phyloP scores from a whole-genome alignment of 92 coral and sea anemone species.

The Pocillopora meandrina region DNA sequence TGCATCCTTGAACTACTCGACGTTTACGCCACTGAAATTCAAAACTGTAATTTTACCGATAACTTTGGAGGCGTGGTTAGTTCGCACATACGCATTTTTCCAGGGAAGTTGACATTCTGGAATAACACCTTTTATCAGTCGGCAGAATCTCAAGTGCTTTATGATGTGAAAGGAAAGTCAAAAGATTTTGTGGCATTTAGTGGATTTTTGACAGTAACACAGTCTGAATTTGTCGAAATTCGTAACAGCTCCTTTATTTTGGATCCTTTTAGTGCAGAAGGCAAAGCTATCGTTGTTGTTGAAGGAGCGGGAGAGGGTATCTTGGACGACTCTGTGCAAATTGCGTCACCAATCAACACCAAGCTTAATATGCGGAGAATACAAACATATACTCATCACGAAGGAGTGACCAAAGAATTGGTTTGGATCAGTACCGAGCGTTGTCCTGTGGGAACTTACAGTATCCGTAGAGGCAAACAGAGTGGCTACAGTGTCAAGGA shows the following conservation, averaged over 20 bases:
- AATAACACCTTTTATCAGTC: conserved; percentile 22
- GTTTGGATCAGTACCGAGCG: conserved; percentile 13
- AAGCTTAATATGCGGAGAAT: conserved; percentile 9
- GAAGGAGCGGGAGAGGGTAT: conserved; percentile 10
- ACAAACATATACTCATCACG: not conserved
- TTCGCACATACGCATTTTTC: conserved; percentile 12
- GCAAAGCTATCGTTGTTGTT: conserved; percentile 8
- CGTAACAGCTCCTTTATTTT: conserved; percentile 16
- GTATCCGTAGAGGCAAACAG: not conserved
- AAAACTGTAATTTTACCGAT: conserved; percentile 1
- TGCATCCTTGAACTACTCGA: not conserved
- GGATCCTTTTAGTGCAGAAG: conserved; percentile 16
- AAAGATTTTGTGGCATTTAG: not conserved
- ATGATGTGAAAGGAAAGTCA: not conserved
- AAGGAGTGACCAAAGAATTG: not conserved
- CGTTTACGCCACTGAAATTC: not conserved
- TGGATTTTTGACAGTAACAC: conserved; percentile 23
- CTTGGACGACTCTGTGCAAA: conserved; percentile 12
- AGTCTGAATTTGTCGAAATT: not conserved
- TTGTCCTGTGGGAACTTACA: conserved; percentile 41
- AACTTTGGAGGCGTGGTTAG: conserved; percentile 1
- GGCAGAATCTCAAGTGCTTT: conserved; percentile 4
- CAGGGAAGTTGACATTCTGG: not conserved
- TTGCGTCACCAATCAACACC: conserved; percentile 7
- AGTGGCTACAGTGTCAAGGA: not conserved